Conservation (phyloP, 2,888 invertebrate genomes). For the Cetonia aurata region DNA sequence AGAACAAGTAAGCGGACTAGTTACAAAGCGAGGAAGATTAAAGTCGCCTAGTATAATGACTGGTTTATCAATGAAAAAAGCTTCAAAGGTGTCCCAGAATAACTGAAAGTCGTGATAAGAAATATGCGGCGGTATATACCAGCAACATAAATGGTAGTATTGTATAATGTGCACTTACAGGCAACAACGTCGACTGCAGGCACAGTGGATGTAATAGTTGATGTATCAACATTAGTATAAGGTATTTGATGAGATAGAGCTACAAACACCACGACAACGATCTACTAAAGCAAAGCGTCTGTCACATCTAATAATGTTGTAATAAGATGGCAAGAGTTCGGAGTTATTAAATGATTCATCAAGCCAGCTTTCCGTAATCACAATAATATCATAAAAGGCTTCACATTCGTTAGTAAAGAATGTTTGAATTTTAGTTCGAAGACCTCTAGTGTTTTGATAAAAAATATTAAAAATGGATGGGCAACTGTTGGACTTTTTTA, state of each 20-base stretch:
- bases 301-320: constrained; percentile 14
- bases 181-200: constrained; percentile 1
- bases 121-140: neutral
- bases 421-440: neutral
- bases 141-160: neutral
- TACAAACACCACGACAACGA: constrained; percentile 4
- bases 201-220: neutral
- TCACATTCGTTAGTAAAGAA: constrained; percentile 6
- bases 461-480: no score
- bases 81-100: neutral
- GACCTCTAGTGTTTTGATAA: no score
- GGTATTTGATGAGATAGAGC: neutral
- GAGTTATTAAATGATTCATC: neutral
- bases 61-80: constrained; percentile 9
- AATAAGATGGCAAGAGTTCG: constrained; percentile 10
- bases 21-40: constrained; percentile 4
- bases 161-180: neutral
- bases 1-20: neutral
- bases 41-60: constrained; percentile 1
- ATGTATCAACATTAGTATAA: no score
- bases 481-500: no score
- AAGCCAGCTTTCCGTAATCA: constrained; percentile 17
- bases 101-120: neutral
- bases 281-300: neutral
- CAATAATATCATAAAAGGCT: constrained; percentile 13